Conservation (phyloP, 2,113 vertebrate species). For the Spea multiplicata region DNA sequence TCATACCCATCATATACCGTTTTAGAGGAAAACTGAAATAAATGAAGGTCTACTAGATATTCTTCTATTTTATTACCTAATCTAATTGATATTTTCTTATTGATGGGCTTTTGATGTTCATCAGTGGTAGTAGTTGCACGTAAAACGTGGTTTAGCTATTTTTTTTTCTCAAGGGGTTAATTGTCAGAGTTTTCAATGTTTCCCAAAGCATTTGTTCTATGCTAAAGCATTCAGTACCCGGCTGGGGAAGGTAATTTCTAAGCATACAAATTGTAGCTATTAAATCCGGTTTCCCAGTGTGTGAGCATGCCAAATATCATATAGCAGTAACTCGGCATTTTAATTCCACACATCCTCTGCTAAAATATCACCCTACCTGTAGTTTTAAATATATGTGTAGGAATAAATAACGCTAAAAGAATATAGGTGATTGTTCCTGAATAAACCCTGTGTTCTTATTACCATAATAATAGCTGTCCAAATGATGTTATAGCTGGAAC, state of each 20-base stretch:
- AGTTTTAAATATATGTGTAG: slow-evolving; percentile 7
- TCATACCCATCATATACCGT: too few relatives aligned
- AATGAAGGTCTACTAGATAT: too few relatives aligned
- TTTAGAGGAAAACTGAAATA: too few relatives aligned
- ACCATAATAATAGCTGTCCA: background rate
- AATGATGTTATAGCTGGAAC: background rate
- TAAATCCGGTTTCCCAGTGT: slow-evolving; percentile 5
- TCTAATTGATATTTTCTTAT: too few relatives aligned
- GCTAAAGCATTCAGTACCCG: background rate
- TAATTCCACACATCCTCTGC: background rate
- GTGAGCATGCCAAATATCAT: slow-evolving; percentile 9
- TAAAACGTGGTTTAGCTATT: too few relatives aligned
- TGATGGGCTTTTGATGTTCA: too few relatives aligned
- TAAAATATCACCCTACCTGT: slow-evolving; percentile 23
- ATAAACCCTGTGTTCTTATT: background rate
- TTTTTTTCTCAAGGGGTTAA: too few relatives aligned
- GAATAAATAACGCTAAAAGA: background rate
- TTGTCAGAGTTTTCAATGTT: background rate
- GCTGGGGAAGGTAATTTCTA: slow-evolving; percentile 11
- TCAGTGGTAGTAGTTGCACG: too few relatives aligned
- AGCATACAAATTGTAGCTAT: slow-evolving; percentile 28
- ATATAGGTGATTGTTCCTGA: background rate
- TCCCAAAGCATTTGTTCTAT: background rate
- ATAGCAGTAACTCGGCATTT: slow-evolving; percentile 18
- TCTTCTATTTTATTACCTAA: too few relatives aligned